Conservation (phyloP, 2,888 invertebrate species). For the Biston stratarius region DNA sequence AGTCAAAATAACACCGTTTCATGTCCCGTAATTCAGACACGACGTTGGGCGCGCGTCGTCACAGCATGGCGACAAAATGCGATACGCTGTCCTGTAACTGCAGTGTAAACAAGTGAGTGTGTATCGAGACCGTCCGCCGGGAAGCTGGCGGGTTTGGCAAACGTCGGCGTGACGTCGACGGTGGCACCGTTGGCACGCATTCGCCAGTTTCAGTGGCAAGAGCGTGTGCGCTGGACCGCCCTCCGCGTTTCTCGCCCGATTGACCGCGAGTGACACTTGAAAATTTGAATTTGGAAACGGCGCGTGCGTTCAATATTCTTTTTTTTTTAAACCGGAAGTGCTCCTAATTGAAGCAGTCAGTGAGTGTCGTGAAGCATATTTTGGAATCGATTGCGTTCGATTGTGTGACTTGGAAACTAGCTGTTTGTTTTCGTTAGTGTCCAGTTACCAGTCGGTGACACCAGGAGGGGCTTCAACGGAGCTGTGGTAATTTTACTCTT, state of each 20-base stretch:
- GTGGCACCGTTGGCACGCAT: constrained; percentile 55
- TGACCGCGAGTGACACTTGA: constrained; percentile 71
- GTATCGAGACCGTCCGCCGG: constrained; percentile 55
- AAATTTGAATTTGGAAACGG: constrained; percentile 56
- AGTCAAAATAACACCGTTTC: constrained; percentile 67
- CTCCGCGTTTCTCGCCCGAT: constrained; percentile 67
- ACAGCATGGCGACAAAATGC: constrained; percentile 56
- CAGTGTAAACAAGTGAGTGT: constrained; percentile 58
- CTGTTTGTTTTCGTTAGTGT: constrained; percentile 53
- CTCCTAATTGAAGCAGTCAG: constrained; percentile 47
- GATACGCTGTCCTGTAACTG: constrained; percentile 51
- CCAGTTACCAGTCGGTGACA: constrained; percentile 45
- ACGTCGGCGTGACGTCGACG: constrained; percentile 58
- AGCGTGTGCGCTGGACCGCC: constrained; percentile 76
- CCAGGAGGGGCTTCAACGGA: constrained; percentile 56
- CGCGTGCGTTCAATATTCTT: constrained; percentile 46
- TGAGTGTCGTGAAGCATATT: constrained; percentile 48
- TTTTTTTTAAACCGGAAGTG: constrained; percentile 49
- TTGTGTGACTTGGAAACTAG: constrained; percentile 55
- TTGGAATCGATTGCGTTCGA: constrained; percentile 44
- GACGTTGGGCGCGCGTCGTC: constrained; percentile 48
- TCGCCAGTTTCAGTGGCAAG: constrained; percentile 72
- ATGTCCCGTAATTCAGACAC: constrained; percentile 58
- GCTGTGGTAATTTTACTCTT: constrained; percentile 55
- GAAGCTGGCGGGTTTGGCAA: constrained; percentile 61